Conservation (phyloP, 1,140 invertebrate species). For the Drosophila prosaltans region DNA sequence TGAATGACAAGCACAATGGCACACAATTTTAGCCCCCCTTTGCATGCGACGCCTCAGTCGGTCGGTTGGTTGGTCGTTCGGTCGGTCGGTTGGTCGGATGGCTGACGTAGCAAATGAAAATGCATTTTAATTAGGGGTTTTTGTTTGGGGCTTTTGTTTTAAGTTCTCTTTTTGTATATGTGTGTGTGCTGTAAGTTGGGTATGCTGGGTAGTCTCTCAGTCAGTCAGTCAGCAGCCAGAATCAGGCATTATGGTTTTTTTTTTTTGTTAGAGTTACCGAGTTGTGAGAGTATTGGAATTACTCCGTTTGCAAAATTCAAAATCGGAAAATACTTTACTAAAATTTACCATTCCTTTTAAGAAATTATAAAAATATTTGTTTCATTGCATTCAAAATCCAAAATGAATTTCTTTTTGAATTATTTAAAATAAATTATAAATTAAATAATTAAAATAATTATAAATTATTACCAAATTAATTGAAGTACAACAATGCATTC, state of each 20-base stretch:
- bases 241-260: neutral
- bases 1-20: slow-evolving; percentile 13
- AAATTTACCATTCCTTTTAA: no score
- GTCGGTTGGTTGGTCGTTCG: neutral
- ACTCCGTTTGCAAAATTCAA: no score
- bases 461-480: no score
- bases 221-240: neutral
- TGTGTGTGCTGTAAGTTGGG: slow-evolving; percentile 25
- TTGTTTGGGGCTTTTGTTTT: slow-evolving; percentile 76
- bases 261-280: neutral
- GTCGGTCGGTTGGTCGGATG: neutral
- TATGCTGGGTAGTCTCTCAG: slow-evolving; percentile 7
- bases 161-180: slow-evolving; percentile 50
- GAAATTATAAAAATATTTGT: no score
- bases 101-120: slow-evolving; percentile 80
- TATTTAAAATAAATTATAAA: no score
- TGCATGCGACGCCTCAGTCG: slow-evolving; percentile 37
- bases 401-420: no score
- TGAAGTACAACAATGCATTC: no score
- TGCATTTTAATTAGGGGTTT: slow-evolving; percentile 83
- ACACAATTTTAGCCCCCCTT: slow-evolving; percentile 28
- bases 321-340: no score
- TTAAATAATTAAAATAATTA: no score
- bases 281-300: neutral
- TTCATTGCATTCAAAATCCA: no score